Evolutionary conservation across 2,113 vertebrate genomes (phyloP).

Genomic region (Brachypodius melanocephalos): DNA sequence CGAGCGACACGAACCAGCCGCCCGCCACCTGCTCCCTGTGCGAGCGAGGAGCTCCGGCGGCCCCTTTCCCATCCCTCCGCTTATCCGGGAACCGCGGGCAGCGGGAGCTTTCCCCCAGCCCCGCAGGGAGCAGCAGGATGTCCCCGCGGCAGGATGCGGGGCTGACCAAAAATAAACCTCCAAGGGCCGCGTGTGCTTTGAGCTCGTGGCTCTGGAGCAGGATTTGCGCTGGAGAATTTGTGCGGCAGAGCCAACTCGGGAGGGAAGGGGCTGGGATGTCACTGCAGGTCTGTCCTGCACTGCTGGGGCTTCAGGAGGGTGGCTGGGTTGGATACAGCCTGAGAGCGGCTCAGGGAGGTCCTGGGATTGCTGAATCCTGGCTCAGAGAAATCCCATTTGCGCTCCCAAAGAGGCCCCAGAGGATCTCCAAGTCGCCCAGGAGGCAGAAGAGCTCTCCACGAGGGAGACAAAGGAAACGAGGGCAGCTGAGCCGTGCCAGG

Average conservation of each 20-base stretch:
- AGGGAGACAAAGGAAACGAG: background rate
- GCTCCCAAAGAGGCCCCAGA: background rate
- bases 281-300: rapidly evolving
- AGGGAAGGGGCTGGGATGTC: background rate
- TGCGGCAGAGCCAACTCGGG: background rate
- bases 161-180: background rate
- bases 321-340: background rate
- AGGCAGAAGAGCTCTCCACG: background rate
- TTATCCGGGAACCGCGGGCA: rapidly evolving
- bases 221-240: background rate
- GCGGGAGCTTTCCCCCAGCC: background rate
- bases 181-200: background rate
- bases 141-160: rapidly evolving
- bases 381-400: background rate
- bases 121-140: background rate
- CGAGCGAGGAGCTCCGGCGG: background rate
- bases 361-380: too few species aligned
- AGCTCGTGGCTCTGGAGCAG: background rate
- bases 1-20: slow-evolving; percentile 29
- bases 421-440: background rate
- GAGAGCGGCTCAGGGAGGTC: background rate
- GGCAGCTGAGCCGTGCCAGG: background rate
- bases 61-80: background rate
- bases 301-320: rapidly evolving
- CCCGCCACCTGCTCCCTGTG: slow-evolving; percentile 17